Conservation (phyloP, 2,113 vertebrate genomes). For the Chrysemys picta region DNA sequence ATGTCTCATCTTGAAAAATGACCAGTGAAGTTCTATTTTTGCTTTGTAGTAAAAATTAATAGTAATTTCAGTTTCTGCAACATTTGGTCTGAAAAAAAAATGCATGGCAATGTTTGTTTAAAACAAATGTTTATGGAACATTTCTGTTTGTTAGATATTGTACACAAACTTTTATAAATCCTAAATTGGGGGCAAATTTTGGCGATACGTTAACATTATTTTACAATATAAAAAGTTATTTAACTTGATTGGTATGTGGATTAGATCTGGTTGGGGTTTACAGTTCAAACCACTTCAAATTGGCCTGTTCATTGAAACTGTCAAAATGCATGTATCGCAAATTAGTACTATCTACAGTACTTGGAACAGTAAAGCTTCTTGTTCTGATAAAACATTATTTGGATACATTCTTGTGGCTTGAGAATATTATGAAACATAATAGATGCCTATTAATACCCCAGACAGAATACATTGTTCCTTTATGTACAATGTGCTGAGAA, state of each 20-base stretch:
- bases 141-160: not conserved
- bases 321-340: not conserved
- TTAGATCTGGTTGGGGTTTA: not conserved
- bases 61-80: not conserved
- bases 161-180: no score
- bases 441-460: not conserved
- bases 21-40: not conserved
- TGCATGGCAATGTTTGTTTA: fast-evolving
- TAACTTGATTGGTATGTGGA: not conserved
- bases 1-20: not conserved
- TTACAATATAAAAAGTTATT: not conserved
- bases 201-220: not conserved
- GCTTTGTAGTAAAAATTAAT: not conserved
- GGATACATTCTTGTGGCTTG: not conserved
- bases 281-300: not conserved
- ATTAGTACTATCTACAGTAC: not conserved
- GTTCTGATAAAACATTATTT: not conserved
- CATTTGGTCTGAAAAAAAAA: not conserved
- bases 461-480: not conserved
- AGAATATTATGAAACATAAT: not conserved
- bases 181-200: not conserved
- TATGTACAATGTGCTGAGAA: not conserved
- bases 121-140: not conserved
- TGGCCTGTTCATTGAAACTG: not conserved
- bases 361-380: not conserved